These are phyloP conservation scores for Helicoverpa zea DNA, from an alignment of 1,140 invertebrate species.

Conservation along the genomic window DNA sequence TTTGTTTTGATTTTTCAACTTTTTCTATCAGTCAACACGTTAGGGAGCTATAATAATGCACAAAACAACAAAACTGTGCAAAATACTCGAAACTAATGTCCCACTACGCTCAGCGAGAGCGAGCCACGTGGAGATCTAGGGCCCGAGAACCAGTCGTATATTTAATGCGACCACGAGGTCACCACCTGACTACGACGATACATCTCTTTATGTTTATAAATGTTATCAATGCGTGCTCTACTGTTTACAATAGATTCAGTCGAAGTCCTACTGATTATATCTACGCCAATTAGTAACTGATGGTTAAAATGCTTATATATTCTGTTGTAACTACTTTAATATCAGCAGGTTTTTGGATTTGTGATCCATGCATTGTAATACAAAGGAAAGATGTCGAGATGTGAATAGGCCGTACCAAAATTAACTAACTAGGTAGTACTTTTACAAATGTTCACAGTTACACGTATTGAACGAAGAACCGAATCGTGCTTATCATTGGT, in stretches of 20 bases:
- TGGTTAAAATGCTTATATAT: too few relatives aligned
- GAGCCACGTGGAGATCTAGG: conserved; percentile 65
- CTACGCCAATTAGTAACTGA: too few relatives aligned
- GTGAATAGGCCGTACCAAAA: too few relatives aligned
- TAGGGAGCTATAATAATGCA: background rate
- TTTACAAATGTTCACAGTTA: background rate
- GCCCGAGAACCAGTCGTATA: conserved; percentile 54
- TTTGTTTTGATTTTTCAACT: too few relatives aligned
- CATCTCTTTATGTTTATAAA: conserved; percentile 34
- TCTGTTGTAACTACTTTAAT: too few relatives aligned
- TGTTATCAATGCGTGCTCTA: conserved; percentile 10
- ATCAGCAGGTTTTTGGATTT: too few relatives aligned
- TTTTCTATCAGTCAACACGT: too few relatives aligned
- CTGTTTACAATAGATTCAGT: background rate
- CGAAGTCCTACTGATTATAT: background rate
- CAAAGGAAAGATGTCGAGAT: too few relatives aligned
- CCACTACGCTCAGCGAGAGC: background rate
- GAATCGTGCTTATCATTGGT: conserved; percentile 32
- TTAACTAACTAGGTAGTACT: too few relatives aligned
- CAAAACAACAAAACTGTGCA: background rate
- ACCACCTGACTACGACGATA: conserved; percentile 54
- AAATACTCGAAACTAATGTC: background rate
- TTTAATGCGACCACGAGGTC: conserved; percentile 69
- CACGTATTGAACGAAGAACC: background rate
- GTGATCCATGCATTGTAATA: too few relatives aligned